These are phyloP conservation scores for Sphaeramia orbicularis DNA, from an alignment of 2,797 vertebrate genomes.

Conservation along the genomic window DNA sequence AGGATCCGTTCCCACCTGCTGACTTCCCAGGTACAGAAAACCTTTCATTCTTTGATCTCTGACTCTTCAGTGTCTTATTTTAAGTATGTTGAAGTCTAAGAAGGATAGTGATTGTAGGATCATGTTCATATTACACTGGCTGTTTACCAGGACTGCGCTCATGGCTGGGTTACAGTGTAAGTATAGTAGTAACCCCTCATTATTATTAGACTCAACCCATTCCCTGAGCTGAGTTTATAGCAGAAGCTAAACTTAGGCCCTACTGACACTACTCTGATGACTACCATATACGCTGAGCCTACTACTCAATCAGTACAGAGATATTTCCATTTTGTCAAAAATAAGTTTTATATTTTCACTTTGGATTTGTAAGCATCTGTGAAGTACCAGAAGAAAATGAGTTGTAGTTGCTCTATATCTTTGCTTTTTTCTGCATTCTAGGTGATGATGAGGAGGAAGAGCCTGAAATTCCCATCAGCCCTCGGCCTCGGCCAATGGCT, in stretches of 20 bases:
- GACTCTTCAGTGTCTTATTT: neutral
- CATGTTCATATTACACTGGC: slow-evolving; percentile 37
- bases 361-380: neutral
- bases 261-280: slow-evolving; percentile 55
- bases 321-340: neutral
- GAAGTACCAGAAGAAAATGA: neutral
- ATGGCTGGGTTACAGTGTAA: slow-evolving; percentile 63
- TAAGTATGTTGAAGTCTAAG: slow-evolving; percentile 17
- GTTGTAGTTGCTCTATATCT: neutral
- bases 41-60: neutral
- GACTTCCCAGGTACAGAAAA: slow-evolving; percentile 93
- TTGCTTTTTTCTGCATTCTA: slow-evolving; percentile 51
- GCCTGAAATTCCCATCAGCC: slow-evolving; percentile 94
- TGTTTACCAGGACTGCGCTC: slow-evolving; percentile 36
- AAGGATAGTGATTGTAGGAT: slow-evolving; percentile 11
- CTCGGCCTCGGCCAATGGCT: slow-evolving; percentile 94
- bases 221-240: slow-evolving; percentile 54
- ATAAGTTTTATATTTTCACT: neutral
- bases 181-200: slow-evolving; percentile 66
- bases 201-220: slow-evolving; percentile 68
- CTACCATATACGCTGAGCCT: slow-evolving; percentile 64
- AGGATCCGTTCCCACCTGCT: slow-evolving; percentile 97
- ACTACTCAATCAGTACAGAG: neutral
- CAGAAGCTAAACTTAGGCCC: slow-evolving; percentile 58
- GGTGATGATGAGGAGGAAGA: slow-evolving; percentile 99